A percentile compares a stretch with the other conserved stretches of the same genome.
phyloP scores from a whole-genome alignment of 2,888 invertebrate genomes.

The Nemapogon koenigi region DNA sequence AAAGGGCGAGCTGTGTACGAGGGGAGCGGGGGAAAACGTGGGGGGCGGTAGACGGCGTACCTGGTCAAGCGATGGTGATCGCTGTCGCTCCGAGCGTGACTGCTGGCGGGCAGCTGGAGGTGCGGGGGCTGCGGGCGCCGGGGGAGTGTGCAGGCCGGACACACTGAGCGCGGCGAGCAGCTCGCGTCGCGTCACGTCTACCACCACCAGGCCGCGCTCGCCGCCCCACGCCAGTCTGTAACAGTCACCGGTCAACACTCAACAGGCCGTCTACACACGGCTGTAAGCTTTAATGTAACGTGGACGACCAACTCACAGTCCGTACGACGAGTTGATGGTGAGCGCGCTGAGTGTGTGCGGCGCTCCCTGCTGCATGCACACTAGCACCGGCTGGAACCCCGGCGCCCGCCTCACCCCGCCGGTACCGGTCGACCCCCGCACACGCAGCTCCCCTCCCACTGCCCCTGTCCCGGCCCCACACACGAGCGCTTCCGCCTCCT shows the following conservation, averaged over 20 bases:
- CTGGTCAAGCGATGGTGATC: slow-evolving; percentile 91
- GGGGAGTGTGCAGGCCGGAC: slow-evolving; percentile 86
- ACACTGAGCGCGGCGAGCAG: slow-evolving; percentile 89
- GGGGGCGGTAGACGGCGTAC: slow-evolving; percentile 52
- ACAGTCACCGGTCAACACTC: not conserved
- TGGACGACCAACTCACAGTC: slow-evolving; percentile 77
- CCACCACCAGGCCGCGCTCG: slow-evolving; percentile 93
- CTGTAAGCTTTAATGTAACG: not conserved
- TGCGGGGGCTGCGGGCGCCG: slow-evolving; percentile 70
- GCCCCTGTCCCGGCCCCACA: not conserved
- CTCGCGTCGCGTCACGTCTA: slow-evolving; percentile 91
- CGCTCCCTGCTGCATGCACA: slow-evolving; percentile 89
- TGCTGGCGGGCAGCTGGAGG: slow-evolving; percentile 78
- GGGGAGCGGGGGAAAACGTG: not conserved
- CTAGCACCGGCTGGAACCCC: slow-evolving; percentile 97
- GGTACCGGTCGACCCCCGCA: slow-evolving; percentile 46
- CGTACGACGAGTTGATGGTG: slow-evolving; percentile 94
- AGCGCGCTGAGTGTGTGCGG: slow-evolving; percentile 88
- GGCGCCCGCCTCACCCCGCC: slow-evolving; percentile 77
- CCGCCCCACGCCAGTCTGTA: slow-evolving; percentile 95
- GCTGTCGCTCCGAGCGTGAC: slow-evolving; percentile 66
- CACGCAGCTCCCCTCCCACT: slow-evolving; percentile 28
- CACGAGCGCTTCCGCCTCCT: not conserved
- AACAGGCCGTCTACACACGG: not conserved
- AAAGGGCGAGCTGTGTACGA: not conserved